Evolutionary conservation across 2,797 vertebrate species (phyloP), one percentile per base, ranked within the genome.

Genomic region (Ataeniobius toweri): DNA sequence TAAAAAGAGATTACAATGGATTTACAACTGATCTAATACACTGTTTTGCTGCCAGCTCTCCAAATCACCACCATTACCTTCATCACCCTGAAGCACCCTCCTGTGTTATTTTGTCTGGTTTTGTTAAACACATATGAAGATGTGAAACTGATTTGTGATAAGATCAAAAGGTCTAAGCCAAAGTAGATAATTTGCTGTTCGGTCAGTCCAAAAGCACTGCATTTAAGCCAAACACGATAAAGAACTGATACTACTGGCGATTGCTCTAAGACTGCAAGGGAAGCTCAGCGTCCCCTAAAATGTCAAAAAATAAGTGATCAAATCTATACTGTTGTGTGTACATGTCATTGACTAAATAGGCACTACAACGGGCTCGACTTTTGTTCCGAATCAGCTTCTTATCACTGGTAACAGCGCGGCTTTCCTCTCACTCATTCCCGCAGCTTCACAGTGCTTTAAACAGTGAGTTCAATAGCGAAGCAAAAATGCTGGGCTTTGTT

Each of bases 1-100:
- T 95, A 94, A 85, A 87, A 88, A 88, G 90, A 95, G 94, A 95
- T 96, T 95, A 95, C 94, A 93, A 89, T 93, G 94, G 95, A 94
- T 95, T 96, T 94, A 93, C 69, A 51, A 86, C 87, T 92, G 91
- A 96, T 95, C 94, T 94, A 87, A 82, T 86, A 85, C 90, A 88
- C 88, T 87, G 86, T 79, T 93, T 92, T 92, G 91, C 92, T 92
- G 87, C 85, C 85, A 74, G 63, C 56, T 31, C 16, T 78, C 72
- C 26, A 58, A 16, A 26, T 41, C 44, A 53, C 61, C 26, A 20
- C 58, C 14, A 14, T 79, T 80, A 80, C 78, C 81, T 83, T 81
- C 76, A 82, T 84, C 86, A 89, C 89, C 84, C 75, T 80, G 78
- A 81, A 78, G 86, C 77, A 84, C 69, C 67, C 69, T 85, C 28